Base-by-base conservation (phyloP, 2,113 vertebrate genomes). In the Tyrannus savana region DNA sequence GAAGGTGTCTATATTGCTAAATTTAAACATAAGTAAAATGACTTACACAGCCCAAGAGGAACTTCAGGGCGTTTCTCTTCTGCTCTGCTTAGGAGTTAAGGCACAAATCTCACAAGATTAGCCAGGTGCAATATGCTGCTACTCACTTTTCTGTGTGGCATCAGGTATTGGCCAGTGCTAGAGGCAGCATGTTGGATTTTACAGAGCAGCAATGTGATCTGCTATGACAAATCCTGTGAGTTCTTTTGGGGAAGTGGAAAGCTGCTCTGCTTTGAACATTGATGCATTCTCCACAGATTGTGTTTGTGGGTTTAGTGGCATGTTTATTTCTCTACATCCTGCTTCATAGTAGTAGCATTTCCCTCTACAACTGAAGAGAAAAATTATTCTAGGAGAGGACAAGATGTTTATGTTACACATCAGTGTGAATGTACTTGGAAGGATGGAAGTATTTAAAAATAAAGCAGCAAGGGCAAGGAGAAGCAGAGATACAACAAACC, bases 51-150 rank as follows among this genome's bases (percentile, higher is more conserved):
- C 83, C 86, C 63, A 90, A 71, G 72, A 96, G 77, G 30, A 95
- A n/a, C 53, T 82, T 80, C 24, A 56, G 18, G n/a, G 33, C 0
- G 0, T 75, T 94, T 84, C 55, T 91, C 47, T 93, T 92, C 89
- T 87, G 68, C 84, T 94, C 82, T 0, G 6, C 64, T 95, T 95
- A 71, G 64, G 66, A 79, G 86, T 94, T 95, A 85, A 83, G 79
- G 53, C 86, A 47, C 19, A 53, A 49, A 84, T 93, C 79, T 94
- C 39, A 90, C 42, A 66, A 73, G 74, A 86, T 58, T 53, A 84
- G 56, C 96, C 87, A 96, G 95, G 94, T 97, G 84, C 82, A 93
- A 56, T 93, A 73, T 90, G 89, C 42, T 79, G 53, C 59, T 82
- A 6, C 67, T 97, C 66, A 25, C 46, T 59, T 93, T 62, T 41